phyloP scores from a whole-genome alignment of 2,888 invertebrate genomes.

The Nudaria mundana region DNA sequence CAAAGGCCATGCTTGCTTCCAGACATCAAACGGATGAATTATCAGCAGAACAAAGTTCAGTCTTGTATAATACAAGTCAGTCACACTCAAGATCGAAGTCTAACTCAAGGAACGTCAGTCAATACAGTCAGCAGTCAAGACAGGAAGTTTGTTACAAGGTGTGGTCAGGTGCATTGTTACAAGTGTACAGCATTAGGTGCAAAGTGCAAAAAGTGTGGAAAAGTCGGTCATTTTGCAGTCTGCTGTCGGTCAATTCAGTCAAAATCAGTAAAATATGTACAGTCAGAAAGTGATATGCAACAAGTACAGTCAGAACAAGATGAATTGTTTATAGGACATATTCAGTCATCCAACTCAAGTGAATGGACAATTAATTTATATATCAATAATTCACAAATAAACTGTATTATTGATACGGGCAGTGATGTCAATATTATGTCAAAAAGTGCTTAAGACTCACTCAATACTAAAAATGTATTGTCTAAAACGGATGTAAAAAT shows the following conservation, averaged over 20 bases:
- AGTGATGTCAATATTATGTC: conserved; percentile 24
- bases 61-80: neutral
- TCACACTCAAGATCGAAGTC: neutral
- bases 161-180: conserved; percentile 17
- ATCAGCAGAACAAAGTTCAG: neutral
- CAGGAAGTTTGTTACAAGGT: conserved; percentile 12
- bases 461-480: conserved; percentile 14
- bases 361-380: conserved; percentile 15
- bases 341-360: conserved; percentile 9
- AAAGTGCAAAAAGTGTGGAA: conserved; percentile 17
- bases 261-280: conserved; percentile 14
- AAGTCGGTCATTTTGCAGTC: conserved; percentile 16
- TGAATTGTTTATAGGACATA: conserved; percentile 17
- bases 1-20: neutral
- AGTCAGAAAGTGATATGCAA: conserved; percentile 7
- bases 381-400: conserved; percentile 13
- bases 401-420: conserved; percentile 18
- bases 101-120: conserved; percentile 2
- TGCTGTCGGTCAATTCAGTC: conserved; percentile 12
- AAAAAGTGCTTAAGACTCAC: conserved; percentile 14
- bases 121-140: conserved; percentile 7
- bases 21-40: neutral
- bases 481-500: conserved; percentile 10
- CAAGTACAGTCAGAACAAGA: conserved; percentile 12
- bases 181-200: conserved; percentile 16